Evolutionary conservation across 2,888 invertebrate genomes (phyloP).

Genomic region (Beris chalybata): DNA sequence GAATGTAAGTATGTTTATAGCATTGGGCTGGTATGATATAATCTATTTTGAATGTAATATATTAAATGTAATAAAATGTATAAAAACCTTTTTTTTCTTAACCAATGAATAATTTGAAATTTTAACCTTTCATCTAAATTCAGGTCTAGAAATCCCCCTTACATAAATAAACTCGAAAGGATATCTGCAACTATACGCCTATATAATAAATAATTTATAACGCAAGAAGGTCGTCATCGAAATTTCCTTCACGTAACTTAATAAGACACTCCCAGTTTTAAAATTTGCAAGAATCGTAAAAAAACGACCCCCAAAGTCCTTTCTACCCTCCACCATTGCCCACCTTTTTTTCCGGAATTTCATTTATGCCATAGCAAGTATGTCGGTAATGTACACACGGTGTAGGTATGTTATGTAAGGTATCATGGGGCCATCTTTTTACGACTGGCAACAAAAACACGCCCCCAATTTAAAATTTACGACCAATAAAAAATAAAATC

Average conservation of each 20-base stretch:
- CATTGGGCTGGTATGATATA: no score
- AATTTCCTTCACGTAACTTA: conserved; percentile 23
- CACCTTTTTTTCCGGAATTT: conserved; percentile 8
- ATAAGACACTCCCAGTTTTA: conserved; percentile 21
- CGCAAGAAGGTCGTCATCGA: conserved; percentile 6
- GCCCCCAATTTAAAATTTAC: conserved; percentile 51
- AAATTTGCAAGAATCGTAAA: conserved; percentile 29
- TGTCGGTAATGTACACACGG: background rate
- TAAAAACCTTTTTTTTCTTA: no score
- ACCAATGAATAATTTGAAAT: no score
- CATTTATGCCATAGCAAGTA: background rate
- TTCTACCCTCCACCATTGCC: background rate
- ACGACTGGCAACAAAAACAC: conserved; percentile 41
- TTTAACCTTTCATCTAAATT: no score
- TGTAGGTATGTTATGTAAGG: conserved; percentile 10
- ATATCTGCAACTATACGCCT: no score
- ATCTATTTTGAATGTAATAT: no score
- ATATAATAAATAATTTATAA: conserved; percentile 24
- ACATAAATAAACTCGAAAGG: no score
- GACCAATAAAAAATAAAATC: conserved; percentile 51
- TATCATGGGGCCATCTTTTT: conserved; percentile 30
- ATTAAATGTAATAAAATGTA: no score
- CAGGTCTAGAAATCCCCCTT: no score
- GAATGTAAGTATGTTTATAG: no score
- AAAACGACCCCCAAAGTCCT: conserved; percentile 8